Percentiles rank a stretch among this genome's conserved stretches.
These are phyloP conservation scores for Orestias chungarensis DNA, from an alignment of 2,797 vertebrate genomes.

Conservation along the genomic window DNA sequence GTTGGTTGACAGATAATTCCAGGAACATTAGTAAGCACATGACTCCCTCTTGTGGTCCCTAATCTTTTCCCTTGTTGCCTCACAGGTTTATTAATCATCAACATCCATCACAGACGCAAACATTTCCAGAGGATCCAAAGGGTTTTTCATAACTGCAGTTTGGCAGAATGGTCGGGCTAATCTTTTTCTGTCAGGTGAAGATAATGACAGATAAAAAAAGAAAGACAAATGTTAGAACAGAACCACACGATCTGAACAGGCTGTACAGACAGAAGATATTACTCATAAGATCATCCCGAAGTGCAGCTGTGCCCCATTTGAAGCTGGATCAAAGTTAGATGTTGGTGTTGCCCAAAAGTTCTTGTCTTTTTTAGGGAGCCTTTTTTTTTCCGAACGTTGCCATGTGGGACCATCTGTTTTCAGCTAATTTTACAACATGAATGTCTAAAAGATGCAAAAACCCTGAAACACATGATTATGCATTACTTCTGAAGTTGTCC, in stretches of 20 bases:
- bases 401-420: conserved; percentile 6
- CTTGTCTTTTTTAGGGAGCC: background rate
- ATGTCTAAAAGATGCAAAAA: background rate
- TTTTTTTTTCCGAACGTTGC: background rate
- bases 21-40: conserved; percentile 42
- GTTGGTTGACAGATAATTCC: conserved; percentile 1
- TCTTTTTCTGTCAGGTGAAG: conserved; percentile 13
- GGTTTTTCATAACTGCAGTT: conserved; percentile 8
- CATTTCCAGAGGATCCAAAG: background rate
- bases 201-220: conserved; percentile 31
- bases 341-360: background rate
- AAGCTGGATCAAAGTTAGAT: background rate
- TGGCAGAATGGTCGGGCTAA: conserved; percentile 11
- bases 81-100: conserved; percentile 16
- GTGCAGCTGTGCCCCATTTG: conserved; percentile 21
- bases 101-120: conserved; percentile 2
- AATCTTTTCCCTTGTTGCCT: conserved; percentile 5
- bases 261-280: conserved; percentile 24
- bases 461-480: background rate
- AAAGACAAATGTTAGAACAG: conserved; percentile 24
- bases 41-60: conserved; percentile 64
- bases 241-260: conserved; percentile 23
- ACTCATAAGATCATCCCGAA: conserved; percentile 13
- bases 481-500: background rate
- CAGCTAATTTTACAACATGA: background rate